phyloP scores from a whole-genome alignment of 35 echinoderm and acorn worm species.

The Strongylocentrotus purpuratus region DNA sequence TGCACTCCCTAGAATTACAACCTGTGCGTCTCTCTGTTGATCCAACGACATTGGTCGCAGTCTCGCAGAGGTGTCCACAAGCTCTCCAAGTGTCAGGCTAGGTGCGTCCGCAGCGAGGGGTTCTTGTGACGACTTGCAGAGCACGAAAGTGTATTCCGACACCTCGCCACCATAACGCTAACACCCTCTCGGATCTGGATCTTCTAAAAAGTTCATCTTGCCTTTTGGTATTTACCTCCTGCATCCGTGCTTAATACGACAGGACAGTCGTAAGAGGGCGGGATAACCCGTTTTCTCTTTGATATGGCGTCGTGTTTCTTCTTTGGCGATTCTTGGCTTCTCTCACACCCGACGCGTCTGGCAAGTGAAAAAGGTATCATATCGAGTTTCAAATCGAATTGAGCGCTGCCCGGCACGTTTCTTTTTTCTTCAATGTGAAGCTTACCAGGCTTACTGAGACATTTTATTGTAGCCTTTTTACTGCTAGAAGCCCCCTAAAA shows the following conservation, averaged over 20 bases:
- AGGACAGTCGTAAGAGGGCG: background rate
- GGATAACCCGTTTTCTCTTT: background rate
- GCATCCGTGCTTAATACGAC: background rate
- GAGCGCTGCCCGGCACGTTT: background rate
- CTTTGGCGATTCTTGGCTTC: background rate
- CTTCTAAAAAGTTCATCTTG: background rate
- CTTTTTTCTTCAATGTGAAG: background rate
- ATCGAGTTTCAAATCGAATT: background rate
- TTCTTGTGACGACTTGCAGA: background rate
- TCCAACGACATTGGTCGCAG: too few species aligned
- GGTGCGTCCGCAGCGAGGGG: background rate
- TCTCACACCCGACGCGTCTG: background rate
- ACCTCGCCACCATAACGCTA: background rate
- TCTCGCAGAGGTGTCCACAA: background rate
- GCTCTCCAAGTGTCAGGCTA: background rate
- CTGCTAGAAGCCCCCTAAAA: background rate
- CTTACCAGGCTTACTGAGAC: background rate
- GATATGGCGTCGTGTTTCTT: background rate
- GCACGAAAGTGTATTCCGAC: background rate
- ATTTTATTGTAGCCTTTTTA: background rate
- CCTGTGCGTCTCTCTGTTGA: too few species aligned
- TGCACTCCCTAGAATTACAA: too few species aligned
- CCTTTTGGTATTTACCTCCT: background rate
- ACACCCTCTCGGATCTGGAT: background rate
- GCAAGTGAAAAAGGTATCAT: background rate